phyloP scores from a whole-genome alignment of 2,888 invertebrate species.

The Nycteola revayana region DNA sequence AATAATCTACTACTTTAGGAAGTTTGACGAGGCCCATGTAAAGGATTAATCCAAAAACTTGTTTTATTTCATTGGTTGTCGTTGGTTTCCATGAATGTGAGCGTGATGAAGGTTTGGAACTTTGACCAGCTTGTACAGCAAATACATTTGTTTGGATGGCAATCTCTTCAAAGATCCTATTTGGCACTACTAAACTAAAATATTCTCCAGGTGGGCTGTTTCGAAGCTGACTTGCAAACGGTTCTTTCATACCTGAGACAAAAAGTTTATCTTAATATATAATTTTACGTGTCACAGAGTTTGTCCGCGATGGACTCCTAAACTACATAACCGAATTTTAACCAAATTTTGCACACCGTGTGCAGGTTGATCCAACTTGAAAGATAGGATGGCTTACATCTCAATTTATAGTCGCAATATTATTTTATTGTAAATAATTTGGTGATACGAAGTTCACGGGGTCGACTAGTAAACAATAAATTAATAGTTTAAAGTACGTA shows the following conservation, averaged over 20 bases:
- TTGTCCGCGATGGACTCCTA: no score
- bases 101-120: constrained; percentile 17
- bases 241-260: no score
- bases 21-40: constrained; percentile 32
- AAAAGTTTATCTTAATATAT: not conserved
- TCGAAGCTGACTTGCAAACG: not conserved
- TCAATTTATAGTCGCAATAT: no score
- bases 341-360: no score
- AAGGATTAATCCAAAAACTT: constrained; percentile 25
- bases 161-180: constrained; percentile 11
- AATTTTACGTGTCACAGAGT: not conserved
- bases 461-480: no score
- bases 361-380: no score
- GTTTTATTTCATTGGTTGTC: constrained; percentile 18
- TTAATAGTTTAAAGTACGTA: no score
- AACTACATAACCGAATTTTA: no score
- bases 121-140: constrained; percentile 13
- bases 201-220: constrained; percentile 9
- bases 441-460: no score
- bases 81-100: constrained; percentile 23
- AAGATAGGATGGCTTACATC: no score
- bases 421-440: no score
- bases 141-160: constrained; percentile 17
- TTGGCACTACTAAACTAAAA: constrained; percentile 11
- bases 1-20: constrained; percentile 22